Base-by-base conservation (phyloP, 53 echinoderm and acorn worm species). In the Zoroaster sp. region DNA sequence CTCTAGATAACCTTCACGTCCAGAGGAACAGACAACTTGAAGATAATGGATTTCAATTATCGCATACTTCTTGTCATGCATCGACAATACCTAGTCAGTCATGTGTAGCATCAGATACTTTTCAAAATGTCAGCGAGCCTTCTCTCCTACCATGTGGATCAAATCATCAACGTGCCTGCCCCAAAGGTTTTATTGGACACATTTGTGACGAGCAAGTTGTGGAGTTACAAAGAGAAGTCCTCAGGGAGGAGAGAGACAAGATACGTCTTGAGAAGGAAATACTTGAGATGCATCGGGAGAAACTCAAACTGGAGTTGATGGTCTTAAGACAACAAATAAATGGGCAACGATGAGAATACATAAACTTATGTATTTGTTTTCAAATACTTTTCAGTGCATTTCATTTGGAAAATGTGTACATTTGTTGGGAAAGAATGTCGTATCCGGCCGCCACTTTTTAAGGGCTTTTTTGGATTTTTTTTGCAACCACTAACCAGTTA, bases 221-320 rank as follows among this genome's bases (percentile, higher is more conserved):
- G 5, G 51, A 45, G 35, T 70, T 85, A 7, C 85, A 85, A 23
- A 37, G 38, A 70, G 85, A 85, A 18, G 85, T 85, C 5, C 47
- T 85, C 9, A 47, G 42, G 71, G 85, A 85, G 71, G 85, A 85
- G 71, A 85, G 85, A 85, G 70, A 67, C 47, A 85, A 85, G 85
- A 85, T 85, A 46, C 70, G 85, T 35, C 51, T 85, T 34, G 85
- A 85, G 85, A 85, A 85, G 44, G 85, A 85, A 70, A 32, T 85
- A 28, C 71, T 85, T 42, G 46, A 71, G 70, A 85, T 85, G 69
- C 85, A 85, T 47, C 31, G 37, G 35, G 85, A 85, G 32, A 85
- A 85, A 85, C 35, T 85, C 85, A 85, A 85, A 85, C 49, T 85
- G 69, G 85, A 85, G 38, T 9, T 85, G 10, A 85, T 71, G 36